A percentile compares a stretch with the other conserved stretches of the same genome.
These are phyloP conservation scores for Parotia lawesii DNA, from an alignment of 2,113 vertebrate genomes.

Conservation along the genomic window DNA sequence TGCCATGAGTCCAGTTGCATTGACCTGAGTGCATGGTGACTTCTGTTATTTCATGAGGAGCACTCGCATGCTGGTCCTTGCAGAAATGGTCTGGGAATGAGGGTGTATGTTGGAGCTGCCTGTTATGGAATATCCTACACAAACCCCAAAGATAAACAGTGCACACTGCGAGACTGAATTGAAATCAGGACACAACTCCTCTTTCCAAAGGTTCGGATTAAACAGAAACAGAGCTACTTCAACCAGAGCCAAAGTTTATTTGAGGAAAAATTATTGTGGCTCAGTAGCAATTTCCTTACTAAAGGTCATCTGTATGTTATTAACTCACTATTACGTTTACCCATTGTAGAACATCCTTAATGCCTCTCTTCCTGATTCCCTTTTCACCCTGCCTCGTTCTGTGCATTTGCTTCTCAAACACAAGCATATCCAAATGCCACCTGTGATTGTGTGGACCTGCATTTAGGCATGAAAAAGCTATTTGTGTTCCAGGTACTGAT, in stretches of 20 bases:
- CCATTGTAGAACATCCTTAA: constrained; percentile 37
- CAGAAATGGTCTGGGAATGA: not conserved
- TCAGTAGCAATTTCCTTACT: constrained; percentile 55
- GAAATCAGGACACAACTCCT: not conserved
- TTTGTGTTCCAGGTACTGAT: constrained; percentile 8
- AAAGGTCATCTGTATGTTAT: constrained; percentile 62
- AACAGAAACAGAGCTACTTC: constrained; percentile 34
- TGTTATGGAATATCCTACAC: not conserved
- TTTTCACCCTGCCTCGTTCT: not conserved
- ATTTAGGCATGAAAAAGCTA: not conserved
- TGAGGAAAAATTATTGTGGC: constrained; percentile 52
- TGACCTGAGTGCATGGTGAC: not conserved
- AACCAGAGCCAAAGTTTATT: constrained; percentile 48
- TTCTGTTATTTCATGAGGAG: not conserved
- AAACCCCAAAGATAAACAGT: not conserved
- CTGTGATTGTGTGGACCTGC: not conserved
- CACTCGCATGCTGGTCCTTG: not conserved
- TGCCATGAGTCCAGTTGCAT: not conserved
- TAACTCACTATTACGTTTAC: constrained; percentile 49
- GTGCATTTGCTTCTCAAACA: constrained; percentile 32
- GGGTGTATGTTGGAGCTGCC: not conserved
- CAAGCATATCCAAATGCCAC: not conserved
- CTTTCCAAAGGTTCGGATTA: constrained; percentile 2
- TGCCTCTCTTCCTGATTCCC: constrained; percentile 52
- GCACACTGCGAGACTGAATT: not conserved